Base-by-base conservation (phyloP, 1,140 invertebrate species). In the Dermatophagoides farinae region DNA sequence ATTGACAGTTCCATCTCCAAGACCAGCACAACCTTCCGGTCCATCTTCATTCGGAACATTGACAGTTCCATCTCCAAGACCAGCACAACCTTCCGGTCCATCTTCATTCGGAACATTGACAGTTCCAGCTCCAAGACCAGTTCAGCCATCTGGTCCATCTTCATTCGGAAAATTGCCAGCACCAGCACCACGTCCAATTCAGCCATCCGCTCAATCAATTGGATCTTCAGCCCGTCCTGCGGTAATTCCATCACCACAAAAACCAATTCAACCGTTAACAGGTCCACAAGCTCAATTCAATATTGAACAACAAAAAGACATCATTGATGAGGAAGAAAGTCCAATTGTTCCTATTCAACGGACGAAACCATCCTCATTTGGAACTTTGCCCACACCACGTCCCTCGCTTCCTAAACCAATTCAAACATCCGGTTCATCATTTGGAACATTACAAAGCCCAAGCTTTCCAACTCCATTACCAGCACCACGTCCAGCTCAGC, bases 241-340 rank as follows among this genome's bases (percentile, higher is more conserved):
- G 37, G 37, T 14, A 31, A 44, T 23, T 10, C 55, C 31, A 57
- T 47, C 57, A 39, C 60, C 40, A 47, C 63, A 54, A 18, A 55
- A 25, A 40, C 63, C 63, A 55, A 38, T 58, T 1, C 41, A 25
- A 12, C 25, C 61, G 18, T 39, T 25, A 23, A 46, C 61, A 12
- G 18, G 25, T 6, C 38, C 2, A 23, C 25, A 59, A 4, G 25
- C 31, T n/a, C 57, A 51, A n/a, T 39, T 25, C 49, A 14, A 38
- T n/a, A 25, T 40, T 22, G 39, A 38, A 37, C 51, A 54, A 43
- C 18, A n/a, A 12, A 52, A 16, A 25, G 43, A 44, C 5, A 31
- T 18, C 39, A 38, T 23, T 18, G 31, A 18, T 16, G 18, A 57
- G 31, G 38, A 23, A 55, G 11, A 14, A 10, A 57, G 54, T 8